Evolutionary conservation across 1,140 invertebrate genomes (phyloP), one percentile per base, ranked within the genome.

Genomic region (Colletes gigas): DNA sequence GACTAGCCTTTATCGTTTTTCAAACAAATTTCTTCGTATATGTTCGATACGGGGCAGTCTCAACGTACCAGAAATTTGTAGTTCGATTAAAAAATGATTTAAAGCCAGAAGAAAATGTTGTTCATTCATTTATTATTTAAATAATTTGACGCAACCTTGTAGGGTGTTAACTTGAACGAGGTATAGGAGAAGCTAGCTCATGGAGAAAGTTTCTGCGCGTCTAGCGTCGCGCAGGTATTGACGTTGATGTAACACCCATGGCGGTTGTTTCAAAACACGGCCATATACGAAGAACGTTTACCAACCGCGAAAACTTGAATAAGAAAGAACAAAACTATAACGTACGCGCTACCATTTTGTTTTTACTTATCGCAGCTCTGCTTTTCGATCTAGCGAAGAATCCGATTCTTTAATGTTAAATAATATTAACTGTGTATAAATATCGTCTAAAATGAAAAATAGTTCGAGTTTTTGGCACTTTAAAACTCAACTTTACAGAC

Each of bases 181-280:
- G 50, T 83, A 81, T 85, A 86, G 14, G 19, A 19, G 41, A 21
- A 21, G 59, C 59, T 59, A 67, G 70, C 54, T 55, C 50, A 83
- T 87, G 78, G 74, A 79, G 72, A 80, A 83, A 80, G 81, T 71
- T 55, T 73, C 68, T 83, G 86, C 88, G 88, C 86, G 82, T 72
- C 55, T 17, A 50, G 63, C 77, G 71, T 76, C 78, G 88, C 88
- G 86, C 80, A 83, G 54, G 74, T 88, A 88, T 87, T 85, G 88
- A 88, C 79, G 77, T 71, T 63, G 69, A 63, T 59, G 30, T 63
- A 65, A 52, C 39, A 55, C 4, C 8, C 19, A 17, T 65, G 81
- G 87, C 87, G 87, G 79, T n/a, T 52, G 41, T 82, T 85, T 88
- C 63, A 72, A 82, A 82, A 66, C 30, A 82, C n/a, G 0, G 14